Conservation (phyloP, 2,113 vertebrate species). For the sheep (Ovis aries) region ARS-UI_Ramb_v3.0 NC_056066.1:62150001-62150500, state of each 20-base stretch:
- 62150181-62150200: neutral
- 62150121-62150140: neutral
- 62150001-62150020: neutral
- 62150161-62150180: neutral
- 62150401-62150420: neutral
- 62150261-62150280: neutral
- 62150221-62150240: too few relatives aligned
- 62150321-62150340: rapidly evolving
- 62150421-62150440: neutral
- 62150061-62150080: neutral
- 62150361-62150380: neutral
- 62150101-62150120: neutral
- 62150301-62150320: neutral
- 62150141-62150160: neutral
- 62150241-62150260: slow-evolving; percentile 5
- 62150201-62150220: neutral
- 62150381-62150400: neutral
- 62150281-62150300: neutral
- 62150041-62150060: neutral
- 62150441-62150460: neutral
- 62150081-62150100: neutral
- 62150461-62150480: neutral
- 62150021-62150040: neutral
- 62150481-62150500: neutral
- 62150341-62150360: rapidly evolving